These are phyloP conservation scores for Ceuthmochares aereus DNA, from an alignment of 2,113 vertebrate species.

Conservation along the genomic window DNA sequence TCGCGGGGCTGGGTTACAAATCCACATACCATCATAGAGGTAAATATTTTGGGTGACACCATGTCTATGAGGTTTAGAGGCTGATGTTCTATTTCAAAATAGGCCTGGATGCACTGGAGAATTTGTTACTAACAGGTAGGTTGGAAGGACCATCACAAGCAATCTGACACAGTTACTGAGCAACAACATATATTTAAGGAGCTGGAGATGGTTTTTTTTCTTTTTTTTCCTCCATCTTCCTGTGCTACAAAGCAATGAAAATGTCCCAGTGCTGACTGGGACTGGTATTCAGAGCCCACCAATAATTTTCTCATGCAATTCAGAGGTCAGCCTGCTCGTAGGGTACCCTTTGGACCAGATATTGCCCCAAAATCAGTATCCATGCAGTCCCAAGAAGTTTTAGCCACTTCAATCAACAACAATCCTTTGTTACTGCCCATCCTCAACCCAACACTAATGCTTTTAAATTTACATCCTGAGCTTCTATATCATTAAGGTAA, in stretches of 20 bases:
- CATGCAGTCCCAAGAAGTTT: background rate
- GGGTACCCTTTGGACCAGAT: background rate
- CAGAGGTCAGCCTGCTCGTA: background rate
- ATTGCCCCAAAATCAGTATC: background rate
- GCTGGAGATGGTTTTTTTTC: background rate
- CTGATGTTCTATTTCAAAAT: background rate
- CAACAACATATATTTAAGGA: background rate
- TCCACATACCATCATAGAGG: background rate
- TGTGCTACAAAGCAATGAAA: background rate
- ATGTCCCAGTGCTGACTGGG: too few relatives aligned
- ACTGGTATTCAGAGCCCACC: background rate
- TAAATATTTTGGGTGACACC: background rate
- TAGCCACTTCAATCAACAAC: background rate
- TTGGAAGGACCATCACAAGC: background rate
- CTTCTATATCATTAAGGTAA: background rate
- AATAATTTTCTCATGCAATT: background rate
- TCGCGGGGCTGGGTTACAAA: background rate
- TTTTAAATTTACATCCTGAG: background rate
- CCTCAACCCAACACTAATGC: background rate
- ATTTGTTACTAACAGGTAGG: background rate
- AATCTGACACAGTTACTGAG: background rate
- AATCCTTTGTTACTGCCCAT: background rate
- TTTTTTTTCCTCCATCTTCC: background rate
- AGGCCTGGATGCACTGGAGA: background rate
- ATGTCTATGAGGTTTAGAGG: background rate